These are phyloP conservation scores for Tenebrio molitor DNA, from an alignment of 1,140 invertebrate species.

Conservation along the genomic window DNA sequence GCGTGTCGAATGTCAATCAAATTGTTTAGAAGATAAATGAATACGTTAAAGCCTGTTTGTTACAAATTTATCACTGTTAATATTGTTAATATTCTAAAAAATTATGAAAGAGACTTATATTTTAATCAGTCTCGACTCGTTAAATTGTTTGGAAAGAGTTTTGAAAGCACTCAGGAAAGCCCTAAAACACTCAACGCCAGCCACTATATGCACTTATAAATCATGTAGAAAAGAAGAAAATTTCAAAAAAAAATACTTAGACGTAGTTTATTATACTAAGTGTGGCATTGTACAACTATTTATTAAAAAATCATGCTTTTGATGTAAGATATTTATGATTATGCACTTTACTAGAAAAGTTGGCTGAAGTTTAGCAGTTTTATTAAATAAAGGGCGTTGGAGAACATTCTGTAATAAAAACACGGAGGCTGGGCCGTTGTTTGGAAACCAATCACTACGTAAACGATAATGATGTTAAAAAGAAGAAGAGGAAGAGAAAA, in stretches of 20 bases:
- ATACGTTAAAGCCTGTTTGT: constrained; percentile 60
- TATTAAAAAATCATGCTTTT: constrained; percentile 57
- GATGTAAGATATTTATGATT: constrained; percentile 57
- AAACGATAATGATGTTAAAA: not conserved
- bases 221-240: constrained; percentile 42
- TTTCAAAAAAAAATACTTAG: constrained; percentile 42
- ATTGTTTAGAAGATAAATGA: constrained; percentile 52
- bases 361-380: constrained; percentile 47
- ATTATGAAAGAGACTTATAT: constrained; percentile 44
- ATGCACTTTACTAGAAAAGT: constrained; percentile 49
- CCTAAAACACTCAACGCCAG: constrained; percentile 35
- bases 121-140: constrained; percentile 44
- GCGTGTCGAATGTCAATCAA: constrained; percentile 47
- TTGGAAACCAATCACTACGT: constrained; percentile 47
- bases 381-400: constrained; percentile 10
- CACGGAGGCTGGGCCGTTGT: constrained; percentile 63
- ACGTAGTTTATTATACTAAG: constrained; percentile 45
- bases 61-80: constrained; percentile 60
- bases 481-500: not conserved
- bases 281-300: constrained; percentile 54
- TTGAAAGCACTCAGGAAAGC: constrained; percentile 25
- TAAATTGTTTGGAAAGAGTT: constrained; percentile 37
- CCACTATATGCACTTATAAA: constrained; percentile 39
- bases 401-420: constrained; percentile 51
- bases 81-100: constrained; percentile 57